Conservation (phyloP, 2,113 vertebrate genomes). For the Scalopus aquaticus region DNA sequence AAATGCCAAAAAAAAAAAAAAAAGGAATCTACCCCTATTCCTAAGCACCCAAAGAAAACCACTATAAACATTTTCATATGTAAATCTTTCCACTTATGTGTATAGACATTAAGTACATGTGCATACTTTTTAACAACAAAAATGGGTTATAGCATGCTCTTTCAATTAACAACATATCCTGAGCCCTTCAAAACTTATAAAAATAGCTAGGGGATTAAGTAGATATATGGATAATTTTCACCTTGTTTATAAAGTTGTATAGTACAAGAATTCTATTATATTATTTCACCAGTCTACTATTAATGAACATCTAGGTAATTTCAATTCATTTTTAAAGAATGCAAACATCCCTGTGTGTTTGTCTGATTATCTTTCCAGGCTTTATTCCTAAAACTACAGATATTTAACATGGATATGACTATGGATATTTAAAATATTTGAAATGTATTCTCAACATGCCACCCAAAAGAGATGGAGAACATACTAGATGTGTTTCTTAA, state of each 20-base stretch:
- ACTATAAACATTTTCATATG: neutral
- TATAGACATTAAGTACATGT: neutral
- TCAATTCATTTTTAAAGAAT: neutral
- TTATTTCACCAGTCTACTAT: neutral
- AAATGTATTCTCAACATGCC: neutral
- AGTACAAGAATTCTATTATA: neutral
- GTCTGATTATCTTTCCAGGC: neutral
- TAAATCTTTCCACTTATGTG: neutral
- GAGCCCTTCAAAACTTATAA: neutral
- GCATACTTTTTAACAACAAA: neutral
- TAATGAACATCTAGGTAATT: neutral
- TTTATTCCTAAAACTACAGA: neutral
- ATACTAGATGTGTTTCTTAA: neutral
- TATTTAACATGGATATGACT: neutral
- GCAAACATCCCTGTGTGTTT: neutral
- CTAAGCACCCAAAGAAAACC: constrained; percentile 14
- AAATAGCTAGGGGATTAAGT: neutral
- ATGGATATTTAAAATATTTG: neutral
- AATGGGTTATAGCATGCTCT: neutral
- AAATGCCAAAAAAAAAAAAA: neutral
- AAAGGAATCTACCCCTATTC: neutral
- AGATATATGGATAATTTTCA: neutral
- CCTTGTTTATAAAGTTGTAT: neutral
- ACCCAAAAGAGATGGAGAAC: neutral
- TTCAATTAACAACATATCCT: neutral